These are phyloP conservation scores for Ictidomys tridecemlineatus DNA, from an alignment of 2,113 vertebrate genomes.

Conservation along the genomic window DNA sequence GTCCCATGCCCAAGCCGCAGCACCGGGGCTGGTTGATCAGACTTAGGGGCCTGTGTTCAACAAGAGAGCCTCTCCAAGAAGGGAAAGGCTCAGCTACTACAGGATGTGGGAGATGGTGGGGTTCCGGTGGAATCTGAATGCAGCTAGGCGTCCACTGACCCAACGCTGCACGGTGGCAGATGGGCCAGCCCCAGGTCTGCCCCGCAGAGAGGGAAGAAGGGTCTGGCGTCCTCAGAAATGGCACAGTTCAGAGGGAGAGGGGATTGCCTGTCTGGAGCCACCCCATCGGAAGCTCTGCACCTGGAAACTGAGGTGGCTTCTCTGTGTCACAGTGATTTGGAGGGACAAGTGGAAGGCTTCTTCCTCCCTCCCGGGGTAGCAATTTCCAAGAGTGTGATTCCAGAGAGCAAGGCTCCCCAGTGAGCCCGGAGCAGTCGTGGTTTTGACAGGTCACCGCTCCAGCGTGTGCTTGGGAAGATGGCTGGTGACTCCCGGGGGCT, in stretches of 20 bases:
- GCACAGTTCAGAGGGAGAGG: too few species aligned
- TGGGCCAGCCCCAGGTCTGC: background rate
- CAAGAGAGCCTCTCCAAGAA: background rate
- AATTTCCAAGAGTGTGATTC: too few species aligned
- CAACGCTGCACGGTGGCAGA: background rate
- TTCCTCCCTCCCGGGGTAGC: background rate
- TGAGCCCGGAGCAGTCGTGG: background rate
- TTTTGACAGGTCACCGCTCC: too few species aligned
- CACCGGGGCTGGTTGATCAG: background rate
- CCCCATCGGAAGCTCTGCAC: background rate
- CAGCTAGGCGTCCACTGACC: background rate
- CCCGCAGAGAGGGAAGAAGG: background rate
- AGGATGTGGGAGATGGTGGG: background rate
- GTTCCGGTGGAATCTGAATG: background rate
- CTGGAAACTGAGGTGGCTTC: background rate
- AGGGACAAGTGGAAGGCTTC: fast-evolving
- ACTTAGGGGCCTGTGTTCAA: background rate
- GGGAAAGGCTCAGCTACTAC: background rate
- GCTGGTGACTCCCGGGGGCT: too few species aligned
- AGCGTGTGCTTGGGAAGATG: background rate
- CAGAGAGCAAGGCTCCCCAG: background rate
- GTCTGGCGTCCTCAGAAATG: background rate
- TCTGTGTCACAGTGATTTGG: background rate
- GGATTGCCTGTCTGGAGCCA: background rate
- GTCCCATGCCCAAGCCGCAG: too few species aligned